Evolutionary conservation across 1,140 invertebrate species (phyloP).

Genomic region (Heliconius eleuchia): DNA sequence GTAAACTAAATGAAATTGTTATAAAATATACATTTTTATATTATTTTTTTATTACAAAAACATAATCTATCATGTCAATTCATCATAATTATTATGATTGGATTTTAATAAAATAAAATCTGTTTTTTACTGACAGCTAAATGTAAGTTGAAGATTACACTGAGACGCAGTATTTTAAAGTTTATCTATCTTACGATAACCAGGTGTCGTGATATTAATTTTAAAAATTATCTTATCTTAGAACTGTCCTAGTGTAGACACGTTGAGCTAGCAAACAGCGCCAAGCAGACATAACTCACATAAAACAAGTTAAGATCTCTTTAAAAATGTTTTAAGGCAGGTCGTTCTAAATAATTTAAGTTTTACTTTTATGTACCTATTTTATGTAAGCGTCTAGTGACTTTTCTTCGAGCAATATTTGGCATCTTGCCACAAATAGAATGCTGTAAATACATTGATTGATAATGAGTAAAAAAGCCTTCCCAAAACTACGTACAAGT

Average conservation of each 20-base stretch:
- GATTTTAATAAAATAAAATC: constrained; percentile 44
- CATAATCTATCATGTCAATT: constrained; percentile 42
- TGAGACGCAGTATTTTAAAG: constrained; percentile 44
- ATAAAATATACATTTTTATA: no score
- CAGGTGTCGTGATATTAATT: constrained; percentile 61
- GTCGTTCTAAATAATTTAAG: constrained; percentile 25
- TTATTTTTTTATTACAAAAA: not conserved
- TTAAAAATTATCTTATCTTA: constrained; percentile 71
- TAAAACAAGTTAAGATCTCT: constrained; percentile 10
- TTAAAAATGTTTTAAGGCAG: constrained; percentile 17
- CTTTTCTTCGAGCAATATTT: constrained; percentile 44
- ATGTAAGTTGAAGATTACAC: constrained; percentile 53
- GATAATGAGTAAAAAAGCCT: constrained; percentile 32
- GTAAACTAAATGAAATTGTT: no score
- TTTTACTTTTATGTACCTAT: constrained; percentile 24
- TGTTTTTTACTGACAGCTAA: constrained; percentile 45
- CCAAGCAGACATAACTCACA: constrained; percentile 21
- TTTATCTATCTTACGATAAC: constrained; percentile 59
- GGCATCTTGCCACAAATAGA: constrained; percentile 47
- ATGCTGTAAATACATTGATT: constrained; percentile 39
- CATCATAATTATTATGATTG: constrained; percentile 57
- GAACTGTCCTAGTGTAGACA: constrained; percentile 57
- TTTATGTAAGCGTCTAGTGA: constrained; percentile 33
- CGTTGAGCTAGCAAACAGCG: constrained; percentile 40
- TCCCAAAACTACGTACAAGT: constrained; percentile 13